Conservation (phyloP, 2,797 vertebrate genomes). For the Cirrhinus mrigala region DNA sequence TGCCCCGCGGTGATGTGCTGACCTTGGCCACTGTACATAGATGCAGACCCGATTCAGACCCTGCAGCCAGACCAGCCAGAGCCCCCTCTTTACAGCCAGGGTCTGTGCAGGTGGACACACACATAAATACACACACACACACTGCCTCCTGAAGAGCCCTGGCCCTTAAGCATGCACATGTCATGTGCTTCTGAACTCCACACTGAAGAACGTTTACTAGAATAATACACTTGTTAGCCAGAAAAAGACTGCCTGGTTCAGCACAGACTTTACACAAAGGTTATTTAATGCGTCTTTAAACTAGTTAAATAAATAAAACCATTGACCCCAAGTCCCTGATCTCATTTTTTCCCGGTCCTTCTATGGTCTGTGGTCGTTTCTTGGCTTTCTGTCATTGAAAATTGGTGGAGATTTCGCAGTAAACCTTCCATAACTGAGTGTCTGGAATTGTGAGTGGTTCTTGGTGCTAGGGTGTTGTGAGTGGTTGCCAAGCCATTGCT, state of each 20-base stretch:
- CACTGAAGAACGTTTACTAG: constrained; percentile 39
- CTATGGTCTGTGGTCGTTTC: not conserved
- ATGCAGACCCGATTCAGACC: constrained; percentile 72
- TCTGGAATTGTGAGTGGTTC: not conserved
- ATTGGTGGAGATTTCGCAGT: not conserved
- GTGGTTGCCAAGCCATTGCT: constrained; percentile 13
- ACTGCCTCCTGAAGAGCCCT: constrained; percentile 68
- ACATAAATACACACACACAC: constrained; percentile 28
- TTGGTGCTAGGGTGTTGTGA: not conserved
- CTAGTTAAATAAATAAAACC: not conserved
- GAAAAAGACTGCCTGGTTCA: constrained; percentile 44
- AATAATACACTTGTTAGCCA: constrained; percentile 42
- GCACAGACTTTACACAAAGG: not conserved
- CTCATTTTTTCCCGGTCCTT: not conserved
- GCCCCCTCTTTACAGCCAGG: constrained; percentile 72
- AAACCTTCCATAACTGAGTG: not conserved
- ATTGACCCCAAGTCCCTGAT: constrained; percentile 7
- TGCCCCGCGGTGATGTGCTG: constrained; percentile 72
- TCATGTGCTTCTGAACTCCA: constrained; percentile 63
- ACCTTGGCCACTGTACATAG: constrained; percentile 81
- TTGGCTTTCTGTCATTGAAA: not conserved
- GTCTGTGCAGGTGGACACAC: constrained; percentile 72
- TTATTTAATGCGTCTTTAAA: constrained; percentile 8
- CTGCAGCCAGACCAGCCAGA: constrained; percentile 75
- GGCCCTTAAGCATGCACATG: constrained; percentile 78